A percentile compares a stretch with the other conserved stretches of the same genome.
These are phyloP conservation scores for Lophotriccus pileatus DNA, from an alignment of 2,797 vertebrate genomes.

Conservation along the genomic window DNA sequence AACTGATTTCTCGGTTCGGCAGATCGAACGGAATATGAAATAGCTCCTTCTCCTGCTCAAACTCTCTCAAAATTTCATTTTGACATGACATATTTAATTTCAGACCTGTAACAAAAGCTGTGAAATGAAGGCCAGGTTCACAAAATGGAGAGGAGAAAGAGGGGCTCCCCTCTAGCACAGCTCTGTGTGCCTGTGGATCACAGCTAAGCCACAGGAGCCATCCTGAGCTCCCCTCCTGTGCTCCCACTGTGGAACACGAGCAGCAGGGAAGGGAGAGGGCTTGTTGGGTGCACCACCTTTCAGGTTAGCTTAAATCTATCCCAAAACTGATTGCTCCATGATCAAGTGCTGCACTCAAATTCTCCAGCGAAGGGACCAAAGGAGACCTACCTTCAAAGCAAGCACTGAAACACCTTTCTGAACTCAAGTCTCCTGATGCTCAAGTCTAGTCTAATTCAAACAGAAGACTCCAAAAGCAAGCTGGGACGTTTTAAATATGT, in stretches of 20 bases:
- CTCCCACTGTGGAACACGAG: not conserved
- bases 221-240: not conserved
- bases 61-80: conserved; percentile 10
- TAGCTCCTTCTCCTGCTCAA: conserved; percentile 4
- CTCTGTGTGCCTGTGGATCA: not conserved
- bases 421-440: not conserved
- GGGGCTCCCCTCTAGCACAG: not conserved
- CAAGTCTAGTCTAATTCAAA: not conserved
- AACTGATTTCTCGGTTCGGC: not conserved
- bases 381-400: not conserved
- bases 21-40: conserved; percentile 7
- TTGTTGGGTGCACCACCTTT: not conserved
- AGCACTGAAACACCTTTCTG: not conserved
- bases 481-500: not conserved
- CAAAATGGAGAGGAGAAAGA: not conserved
- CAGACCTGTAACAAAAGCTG: not conserved
- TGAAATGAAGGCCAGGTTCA: not conserved
- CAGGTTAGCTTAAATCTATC: not conserved
- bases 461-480: not conserved
- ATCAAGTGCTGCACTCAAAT: not conserved
- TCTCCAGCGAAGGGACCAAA: not conserved
- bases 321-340: not conserved
- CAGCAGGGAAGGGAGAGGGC: not conserved
- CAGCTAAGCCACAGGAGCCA: not conserved
- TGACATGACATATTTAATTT: not conserved